A percentile compares a stretch with the other conserved stretches of the same genome.
Evolutionary conservation across 2,113 vertebrate species (phyloP).

Genomic region (Vanacampus margaritifer): DNA sequence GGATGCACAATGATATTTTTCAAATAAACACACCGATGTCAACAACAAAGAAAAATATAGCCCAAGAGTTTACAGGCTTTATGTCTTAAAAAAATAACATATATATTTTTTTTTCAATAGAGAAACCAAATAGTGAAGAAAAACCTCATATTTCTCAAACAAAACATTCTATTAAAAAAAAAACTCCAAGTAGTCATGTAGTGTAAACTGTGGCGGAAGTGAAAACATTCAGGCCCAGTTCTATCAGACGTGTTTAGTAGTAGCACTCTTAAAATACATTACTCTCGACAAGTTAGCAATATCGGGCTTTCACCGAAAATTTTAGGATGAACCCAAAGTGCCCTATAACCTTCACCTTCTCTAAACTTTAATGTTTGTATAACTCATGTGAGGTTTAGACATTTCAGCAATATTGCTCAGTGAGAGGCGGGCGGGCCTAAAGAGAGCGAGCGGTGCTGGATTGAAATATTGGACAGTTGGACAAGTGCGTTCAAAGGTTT

Average conservation of each 20-base stretch:
- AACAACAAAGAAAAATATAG: neutral
- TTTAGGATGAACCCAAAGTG: neutral
- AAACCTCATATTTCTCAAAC: neutral
- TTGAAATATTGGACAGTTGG: neutral
- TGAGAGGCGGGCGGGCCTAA: neutral
- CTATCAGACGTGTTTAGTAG: slow-evolving; percentile 34
- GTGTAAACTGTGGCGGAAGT: slow-evolving; percentile 32
- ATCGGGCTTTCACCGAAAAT: neutral
- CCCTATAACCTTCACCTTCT: neutral
- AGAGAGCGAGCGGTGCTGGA: neutral
- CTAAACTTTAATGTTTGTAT: neutral
- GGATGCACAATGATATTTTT: slow-evolving; percentile 7
- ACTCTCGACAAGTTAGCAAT: neutral
- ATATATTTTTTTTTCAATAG: too few species aligned
- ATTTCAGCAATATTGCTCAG: neutral
- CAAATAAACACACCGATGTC: slow-evolving; percentile 4
- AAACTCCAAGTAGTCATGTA: slow-evolving; percentile 37
- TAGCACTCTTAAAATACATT: slow-evolving; percentile 21
- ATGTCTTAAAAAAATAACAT: too few species aligned
- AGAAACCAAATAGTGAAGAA: neutral
- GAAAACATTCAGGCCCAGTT: slow-evolving; percentile 41
- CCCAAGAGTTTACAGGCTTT: slow-evolving; percentile 1
- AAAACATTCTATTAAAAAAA: slow-evolving; percentile 13
- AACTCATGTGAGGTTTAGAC: neutral
- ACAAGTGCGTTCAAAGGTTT: neutral